Evolutionary conservation across 2,113 vertebrate species (phyloP).

Genomic region (Origma solitaria): DNA sequence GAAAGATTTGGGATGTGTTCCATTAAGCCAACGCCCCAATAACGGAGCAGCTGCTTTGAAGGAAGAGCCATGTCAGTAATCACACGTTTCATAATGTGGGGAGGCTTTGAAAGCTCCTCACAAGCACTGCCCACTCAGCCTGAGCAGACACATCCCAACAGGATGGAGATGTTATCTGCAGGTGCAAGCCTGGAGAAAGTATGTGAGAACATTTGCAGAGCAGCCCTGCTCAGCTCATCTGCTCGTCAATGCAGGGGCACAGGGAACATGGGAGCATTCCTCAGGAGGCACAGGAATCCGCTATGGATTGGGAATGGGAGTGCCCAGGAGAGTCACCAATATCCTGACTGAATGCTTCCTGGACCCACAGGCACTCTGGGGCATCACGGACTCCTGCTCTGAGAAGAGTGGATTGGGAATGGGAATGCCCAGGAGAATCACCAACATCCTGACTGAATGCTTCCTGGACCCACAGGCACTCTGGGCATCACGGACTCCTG

Average conservation of each 20-base stretch:
- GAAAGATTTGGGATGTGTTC: neutral
- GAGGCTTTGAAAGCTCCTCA: slow-evolving; percentile 33
- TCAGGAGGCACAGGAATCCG: neutral
- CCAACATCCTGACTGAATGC: neutral
- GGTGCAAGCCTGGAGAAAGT: neutral
- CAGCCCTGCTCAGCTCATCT: neutral
- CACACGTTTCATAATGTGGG: neutral
- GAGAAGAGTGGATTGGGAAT: too few relatives aligned
- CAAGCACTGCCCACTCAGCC: slow-evolving; percentile 24
- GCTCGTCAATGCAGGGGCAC: neutral
- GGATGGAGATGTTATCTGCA: neutral
- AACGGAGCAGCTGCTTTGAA: slow-evolving; percentile 29
- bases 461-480: neutral
- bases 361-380: too few relatives aligned
- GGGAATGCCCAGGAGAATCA: neutral
- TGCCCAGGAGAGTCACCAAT: too few relatives aligned
- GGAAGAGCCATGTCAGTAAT: neutral
- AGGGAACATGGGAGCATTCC: neutral
- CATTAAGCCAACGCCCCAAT: slow-evolving; percentile 45
- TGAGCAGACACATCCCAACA: slow-evolving; percentile 39
- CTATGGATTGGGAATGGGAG: too few relatives aligned
- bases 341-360: too few relatives aligned
- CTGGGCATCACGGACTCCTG: neutral
- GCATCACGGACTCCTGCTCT: too few relatives aligned
- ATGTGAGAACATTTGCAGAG: neutral